phyloP scores from a whole-genome alignment of 2,797 vertebrate species.

The Cichlasoma orientale region DNA sequence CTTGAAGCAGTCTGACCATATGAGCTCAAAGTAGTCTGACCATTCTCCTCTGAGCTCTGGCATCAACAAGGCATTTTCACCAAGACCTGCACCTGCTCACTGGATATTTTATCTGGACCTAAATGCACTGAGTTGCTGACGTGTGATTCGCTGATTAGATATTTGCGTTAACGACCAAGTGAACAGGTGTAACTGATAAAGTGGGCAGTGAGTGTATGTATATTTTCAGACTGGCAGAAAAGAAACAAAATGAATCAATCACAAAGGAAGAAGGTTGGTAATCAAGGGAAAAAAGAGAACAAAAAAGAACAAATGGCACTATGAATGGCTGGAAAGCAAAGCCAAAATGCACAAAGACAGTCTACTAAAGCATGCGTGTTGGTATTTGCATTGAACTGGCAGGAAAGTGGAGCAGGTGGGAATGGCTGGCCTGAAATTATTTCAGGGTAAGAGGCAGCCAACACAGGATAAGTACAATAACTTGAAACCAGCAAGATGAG shows the following conservation, averaged over 20 bases:
- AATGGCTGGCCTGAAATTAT: not conserved
- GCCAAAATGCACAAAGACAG: not conserved
- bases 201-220: not conserved
- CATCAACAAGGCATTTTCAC: not conserved
- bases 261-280: not conserved
- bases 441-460: not conserved
- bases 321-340: not conserved
- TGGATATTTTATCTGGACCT: not conserved
- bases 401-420: not conserved
- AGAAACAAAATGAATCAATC: not conserved
- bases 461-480: not conserved
- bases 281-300: not conserved
- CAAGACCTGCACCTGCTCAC: not conserved
- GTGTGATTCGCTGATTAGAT: not conserved
- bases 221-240: not conserved
- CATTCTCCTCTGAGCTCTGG: not conserved
- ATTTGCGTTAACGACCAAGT: not conserved
- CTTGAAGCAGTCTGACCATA: too few relatives aligned
- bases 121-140: not conserved
- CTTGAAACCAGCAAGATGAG: not conserved
- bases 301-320: not conserved
- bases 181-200: not conserved
- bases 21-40: not conserved
- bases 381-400: not conserved
- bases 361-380: not conserved